Percentiles rank a stretch among this genome's conserved stretches.
phyloP scores from a whole-genome alignment of 2,888 invertebrate genomes.

The Pristionchus entomophagus region DNA sequence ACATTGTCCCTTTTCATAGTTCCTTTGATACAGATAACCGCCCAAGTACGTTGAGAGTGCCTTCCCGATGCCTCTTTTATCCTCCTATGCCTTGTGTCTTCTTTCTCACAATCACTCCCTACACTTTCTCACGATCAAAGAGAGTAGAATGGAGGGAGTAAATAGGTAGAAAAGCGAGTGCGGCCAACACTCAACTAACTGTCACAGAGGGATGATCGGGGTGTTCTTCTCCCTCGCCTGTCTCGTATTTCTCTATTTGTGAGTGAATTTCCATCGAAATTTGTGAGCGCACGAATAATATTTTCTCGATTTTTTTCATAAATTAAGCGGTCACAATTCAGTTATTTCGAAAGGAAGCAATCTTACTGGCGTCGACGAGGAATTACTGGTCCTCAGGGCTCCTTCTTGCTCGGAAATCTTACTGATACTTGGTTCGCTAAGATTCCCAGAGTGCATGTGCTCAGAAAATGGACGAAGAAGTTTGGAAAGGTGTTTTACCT shows the following conservation, averaged over 20 bases:
- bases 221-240: not conserved
- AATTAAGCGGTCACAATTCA: not conserved
- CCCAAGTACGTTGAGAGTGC: too few relatives aligned
- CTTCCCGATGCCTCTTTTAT: too few relatives aligned
- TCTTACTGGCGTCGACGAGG: constrained; percentile 66
- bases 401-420: constrained; percentile 61
- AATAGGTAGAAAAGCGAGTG: constrained; percentile 9
- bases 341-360: constrained; percentile 49
- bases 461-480: constrained; percentile 66
- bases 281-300: too few relatives aligned
- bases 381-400: constrained; percentile 60
- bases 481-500: constrained; percentile 50
- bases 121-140: not conserved
- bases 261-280: not conserved
- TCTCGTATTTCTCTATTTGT: not conserved
- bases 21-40: too few relatives aligned
- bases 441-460: constrained; percentile 52
- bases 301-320: not conserved
- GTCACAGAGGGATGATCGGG: not conserved
- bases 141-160: not conserved
- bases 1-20: too few relatives aligned
- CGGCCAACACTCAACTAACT: not conserved
- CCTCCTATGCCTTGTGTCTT: too few relatives aligned
- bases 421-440: constrained; percentile 51
- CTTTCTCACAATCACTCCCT: constrained; percentile 11